These are phyloP conservation scores for Kradibia gibbosae DNA, from an alignment of 1,140 invertebrate genomes.

Conservation along the genomic window DNA sequence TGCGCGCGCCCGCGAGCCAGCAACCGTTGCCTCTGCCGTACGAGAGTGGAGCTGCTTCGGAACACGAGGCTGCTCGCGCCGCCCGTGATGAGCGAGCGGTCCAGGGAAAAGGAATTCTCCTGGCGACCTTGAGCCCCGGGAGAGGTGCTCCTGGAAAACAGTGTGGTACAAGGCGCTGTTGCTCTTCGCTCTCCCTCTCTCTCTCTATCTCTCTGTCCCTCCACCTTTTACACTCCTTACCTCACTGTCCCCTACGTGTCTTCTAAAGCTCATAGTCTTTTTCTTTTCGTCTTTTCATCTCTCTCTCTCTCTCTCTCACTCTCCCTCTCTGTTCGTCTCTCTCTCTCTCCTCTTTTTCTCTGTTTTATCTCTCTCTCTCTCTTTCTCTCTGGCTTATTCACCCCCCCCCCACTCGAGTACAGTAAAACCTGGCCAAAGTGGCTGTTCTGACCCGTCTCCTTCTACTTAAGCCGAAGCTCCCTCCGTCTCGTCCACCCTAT, in stretches of 20 bases:
- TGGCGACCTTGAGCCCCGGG: conserved; percentile 48
- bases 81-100: background rate
- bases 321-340: background rate
- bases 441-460: background rate
- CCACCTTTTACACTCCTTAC: background rate
- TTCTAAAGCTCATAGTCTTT: background rate
- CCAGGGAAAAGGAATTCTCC: conserved; percentile 11
- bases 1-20: background rate
- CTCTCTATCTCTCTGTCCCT: background rate
- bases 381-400: background rate
- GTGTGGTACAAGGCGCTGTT: conserved; percentile 9
- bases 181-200: background rate
- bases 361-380: background rate
- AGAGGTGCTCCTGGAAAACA: conserved; percentile 43
- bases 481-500: background rate
- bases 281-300: background rate
- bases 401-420: too few relatives aligned
- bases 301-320: background rate
- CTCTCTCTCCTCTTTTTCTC: background rate
- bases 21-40: background rate
- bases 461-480: background rate
- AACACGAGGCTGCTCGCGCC: background rate
- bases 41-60: background rate
- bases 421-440: too few relatives aligned
- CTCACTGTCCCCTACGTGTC: too few relatives aligned